Percentiles rank a stretch among this genome's conserved stretches.
phyloP scores from a whole-genome alignment of 64 coral and sea anemone genomes.

The Exaiptasia diaphana region DNA sequence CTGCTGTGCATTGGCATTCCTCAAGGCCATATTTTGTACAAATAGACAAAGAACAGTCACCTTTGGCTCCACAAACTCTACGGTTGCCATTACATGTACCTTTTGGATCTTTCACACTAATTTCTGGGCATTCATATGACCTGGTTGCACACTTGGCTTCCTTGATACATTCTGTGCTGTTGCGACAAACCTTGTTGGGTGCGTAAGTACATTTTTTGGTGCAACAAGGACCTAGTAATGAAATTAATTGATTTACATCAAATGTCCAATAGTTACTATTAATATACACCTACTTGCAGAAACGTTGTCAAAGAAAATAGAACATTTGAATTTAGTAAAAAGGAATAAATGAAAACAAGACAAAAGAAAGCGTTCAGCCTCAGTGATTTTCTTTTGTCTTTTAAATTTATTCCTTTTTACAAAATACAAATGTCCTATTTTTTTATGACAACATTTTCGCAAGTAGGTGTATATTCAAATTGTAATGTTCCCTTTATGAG shows the following conservation, averaged over 20 bases:
- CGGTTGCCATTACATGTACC: background rate
- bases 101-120: background rate
- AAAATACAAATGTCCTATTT: too few species aligned
- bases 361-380: too few species aligned
- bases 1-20: conserved; percentile 40
- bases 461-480: too few species aligned
- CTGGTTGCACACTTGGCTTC: background rate
- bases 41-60: conserved; percentile 47
- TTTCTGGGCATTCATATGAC: conserved; percentile 26
- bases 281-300: background rate
- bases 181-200: background rate
- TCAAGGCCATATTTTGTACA: conserved; percentile 39
- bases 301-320: too few species aligned
- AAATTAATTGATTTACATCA: background rate
- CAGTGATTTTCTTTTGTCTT: too few species aligned
- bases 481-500: too few species aligned
- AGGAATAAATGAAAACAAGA: too few species aligned
- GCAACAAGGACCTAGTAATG: conserved; percentile 55
- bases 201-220: conserved; percentile 16
- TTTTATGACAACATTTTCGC: too few species aligned
- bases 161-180: conserved; percentile 38
- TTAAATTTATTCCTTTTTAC: too few species aligned
- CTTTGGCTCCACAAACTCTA: conserved; percentile 32
- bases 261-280: background rate
- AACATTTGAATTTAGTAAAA: too few species aligned